These are phyloP conservation scores for Biston betularia DNA, from an alignment of 2,888 invertebrate species.

Conservation along the genomic window DNA sequence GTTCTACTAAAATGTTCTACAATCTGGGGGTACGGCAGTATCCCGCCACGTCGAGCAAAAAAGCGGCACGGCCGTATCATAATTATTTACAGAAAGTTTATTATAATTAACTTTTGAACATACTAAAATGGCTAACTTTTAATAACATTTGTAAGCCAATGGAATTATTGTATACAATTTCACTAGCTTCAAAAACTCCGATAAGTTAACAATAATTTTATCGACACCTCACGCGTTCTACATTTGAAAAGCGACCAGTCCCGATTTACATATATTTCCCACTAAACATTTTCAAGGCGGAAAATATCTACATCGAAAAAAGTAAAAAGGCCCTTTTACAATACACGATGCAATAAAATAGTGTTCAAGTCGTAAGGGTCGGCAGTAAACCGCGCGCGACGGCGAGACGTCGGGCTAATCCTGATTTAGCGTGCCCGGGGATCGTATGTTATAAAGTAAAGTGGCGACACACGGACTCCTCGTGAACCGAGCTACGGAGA, in stretches of 20 bases:
- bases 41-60: too few relatives aligned
- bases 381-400: constrained; percentile 76
- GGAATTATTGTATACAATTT: too few relatives aligned
- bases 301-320: constrained; percentile 40
- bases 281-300: constrained; percentile 37
- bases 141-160: too few relatives aligned
- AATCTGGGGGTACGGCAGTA: too few relatives aligned
- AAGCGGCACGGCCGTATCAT: too few relatives aligned
- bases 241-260: constrained; percentile 17
- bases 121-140: too few relatives aligned
- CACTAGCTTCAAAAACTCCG: too few relatives aligned
- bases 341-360: constrained; percentile 74
- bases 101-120: too few relatives aligned
- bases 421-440: constrained; percentile 79
- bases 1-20: too few relatives aligned
- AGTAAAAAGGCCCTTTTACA: constrained; percentile 55
- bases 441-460: constrained; percentile 73
- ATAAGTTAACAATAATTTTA: too few relatives aligned
- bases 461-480: constrained; percentile 54
- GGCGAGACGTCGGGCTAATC: constrained; percentile 78
- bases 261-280: constrained; percentile 39
- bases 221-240: constrained; percentile 4
- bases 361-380: constrained; percentile 59
- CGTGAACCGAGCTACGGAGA: constrained; percentile 25
- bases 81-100: too few relatives aligned